Conservation (phyloP, 2,113 vertebrate genomes). For the Mesocricetus auratus region DNA sequence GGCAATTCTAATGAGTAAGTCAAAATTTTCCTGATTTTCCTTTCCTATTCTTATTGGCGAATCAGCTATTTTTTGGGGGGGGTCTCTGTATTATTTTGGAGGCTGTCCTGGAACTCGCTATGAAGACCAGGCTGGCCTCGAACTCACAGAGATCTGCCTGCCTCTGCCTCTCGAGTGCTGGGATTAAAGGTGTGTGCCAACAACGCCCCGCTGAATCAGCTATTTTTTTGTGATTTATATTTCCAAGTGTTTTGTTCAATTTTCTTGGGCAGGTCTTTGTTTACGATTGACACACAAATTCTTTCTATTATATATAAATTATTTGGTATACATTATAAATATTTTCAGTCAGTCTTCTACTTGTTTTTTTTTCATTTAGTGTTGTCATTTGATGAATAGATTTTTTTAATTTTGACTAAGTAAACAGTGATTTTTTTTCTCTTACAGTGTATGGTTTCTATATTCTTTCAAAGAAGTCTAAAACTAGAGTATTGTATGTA, state of each 20-base stretch:
- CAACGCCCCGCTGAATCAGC: too few relatives aligned
- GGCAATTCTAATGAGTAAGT: background rate
- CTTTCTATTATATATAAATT: background rate
- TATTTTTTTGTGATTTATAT: background rate
- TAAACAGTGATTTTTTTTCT: constrained; percentile 4
- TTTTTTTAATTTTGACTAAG: constrained; percentile 6
- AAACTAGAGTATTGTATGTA: background rate
- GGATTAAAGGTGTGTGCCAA: too few relatives aligned
- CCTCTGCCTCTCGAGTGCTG: too few relatives aligned
- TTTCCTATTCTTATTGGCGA: background rate
- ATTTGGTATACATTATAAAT: background rate
- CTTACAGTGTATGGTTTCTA: background rate
- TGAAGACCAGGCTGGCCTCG: too few relatives aligned
- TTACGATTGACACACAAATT: background rate
- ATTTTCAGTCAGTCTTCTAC: background rate
- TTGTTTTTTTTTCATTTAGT: background rate
- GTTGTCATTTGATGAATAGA: background rate
- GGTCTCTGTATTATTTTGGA: too few relatives aligned
- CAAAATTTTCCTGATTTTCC: background rate
- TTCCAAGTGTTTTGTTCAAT: background rate
- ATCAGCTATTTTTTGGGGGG: background rate
- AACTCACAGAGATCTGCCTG: too few relatives aligned
- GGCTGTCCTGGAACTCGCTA: too few relatives aligned
- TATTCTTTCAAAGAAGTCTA: background rate
- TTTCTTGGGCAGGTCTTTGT: background rate